Base-by-base conservation (phyloP, 2,113 vertebrate species). In the Origma solitaria region DNA sequence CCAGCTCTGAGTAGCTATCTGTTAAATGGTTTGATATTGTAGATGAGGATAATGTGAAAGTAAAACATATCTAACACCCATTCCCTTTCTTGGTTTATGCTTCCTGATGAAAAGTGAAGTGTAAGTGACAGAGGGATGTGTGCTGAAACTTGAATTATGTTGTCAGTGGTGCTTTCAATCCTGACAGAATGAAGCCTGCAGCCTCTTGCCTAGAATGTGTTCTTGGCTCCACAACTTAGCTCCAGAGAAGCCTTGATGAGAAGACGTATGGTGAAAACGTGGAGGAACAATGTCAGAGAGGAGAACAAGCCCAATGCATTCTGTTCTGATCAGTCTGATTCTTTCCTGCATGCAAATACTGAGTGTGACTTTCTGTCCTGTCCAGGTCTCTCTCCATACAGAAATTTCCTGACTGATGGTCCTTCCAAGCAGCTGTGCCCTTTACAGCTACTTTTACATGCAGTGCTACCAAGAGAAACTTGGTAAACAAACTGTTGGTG, bases 21-120 rank as follows among this genome's bases (percentile, higher is more conserved):
- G 23, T 84, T 86, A 85, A 95, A 73, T 27, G 6, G 24, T 45
- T 80, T 73, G 51, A 64, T 61, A 54, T 47, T 50, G 18, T 50
- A 87, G 45, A 71, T 49, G 68, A 62, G 45, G 15, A 91, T 62
- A 79, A 40, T 35, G 9, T 53, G 13, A 86, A 94, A 79, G 49
- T 30, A 90, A 78, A 50, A 49, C 44, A 12, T 13, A 72, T 90
- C 35, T 40, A 56, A 78, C 58, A 78, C 27, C 11, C n/a, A 22
- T 44, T 4, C 19, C 11, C 10, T 77, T 94, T 50, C 72, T 82
- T 75, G n/a, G 27, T 13, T 89, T 91, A 38, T 50, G 37, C 68
- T 92, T 88, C 28, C 37, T 58, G 60, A 66, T 91, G 61, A 76
- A 77, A 68, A 96, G 61, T 69, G 53, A 96, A 56, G 35, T 78